Conservation (phyloP, 2,113 vertebrate genomes). For the Piprites chloris region DNA sequence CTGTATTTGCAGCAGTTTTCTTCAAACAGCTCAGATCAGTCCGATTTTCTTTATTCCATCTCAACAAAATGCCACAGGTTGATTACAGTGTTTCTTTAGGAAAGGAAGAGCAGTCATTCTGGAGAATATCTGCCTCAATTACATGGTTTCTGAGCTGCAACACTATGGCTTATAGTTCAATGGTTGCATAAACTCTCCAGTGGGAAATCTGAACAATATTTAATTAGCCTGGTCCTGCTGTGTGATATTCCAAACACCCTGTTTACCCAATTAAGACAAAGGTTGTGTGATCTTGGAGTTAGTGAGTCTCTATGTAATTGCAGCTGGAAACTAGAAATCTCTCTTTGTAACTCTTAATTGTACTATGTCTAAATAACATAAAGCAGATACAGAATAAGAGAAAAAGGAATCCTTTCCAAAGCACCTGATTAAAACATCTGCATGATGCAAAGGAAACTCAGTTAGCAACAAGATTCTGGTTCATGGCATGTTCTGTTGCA, state of each 20-base stretch:
- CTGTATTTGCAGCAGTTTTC: background rate
- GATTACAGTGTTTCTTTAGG: background rate
- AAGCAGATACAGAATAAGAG: background rate
- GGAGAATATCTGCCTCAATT: conserved; percentile 17
- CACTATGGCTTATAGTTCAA: background rate
- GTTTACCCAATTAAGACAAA: conserved; percentile 53
- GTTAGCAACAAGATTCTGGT: background rate
- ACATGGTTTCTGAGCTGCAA: conserved; percentile 18
- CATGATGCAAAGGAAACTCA: background rate
- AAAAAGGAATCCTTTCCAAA: background rate
- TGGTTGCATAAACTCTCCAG: conserved; percentile 10
- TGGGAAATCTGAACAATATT: conserved; percentile 35
- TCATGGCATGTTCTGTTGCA: background rate
- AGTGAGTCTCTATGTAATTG: background rate
- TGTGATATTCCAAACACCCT: conserved; percentile 12
- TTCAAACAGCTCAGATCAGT: background rate
- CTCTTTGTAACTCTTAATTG: background rate
- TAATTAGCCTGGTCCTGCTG: conserved; percentile 46
- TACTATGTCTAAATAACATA: background rate
- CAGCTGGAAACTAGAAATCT: background rate
- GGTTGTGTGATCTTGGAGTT: background rate
- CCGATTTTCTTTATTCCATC: background rate
- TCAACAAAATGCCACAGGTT: background rate
- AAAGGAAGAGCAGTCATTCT: background rate
- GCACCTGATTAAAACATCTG: background rate